A percentile compares a stretch with the other conserved stretches of the same genome.
phyloP scores from a whole-genome alignment of 2,888 invertebrate genomes.

The Lasioglossum calceatum region DNA sequence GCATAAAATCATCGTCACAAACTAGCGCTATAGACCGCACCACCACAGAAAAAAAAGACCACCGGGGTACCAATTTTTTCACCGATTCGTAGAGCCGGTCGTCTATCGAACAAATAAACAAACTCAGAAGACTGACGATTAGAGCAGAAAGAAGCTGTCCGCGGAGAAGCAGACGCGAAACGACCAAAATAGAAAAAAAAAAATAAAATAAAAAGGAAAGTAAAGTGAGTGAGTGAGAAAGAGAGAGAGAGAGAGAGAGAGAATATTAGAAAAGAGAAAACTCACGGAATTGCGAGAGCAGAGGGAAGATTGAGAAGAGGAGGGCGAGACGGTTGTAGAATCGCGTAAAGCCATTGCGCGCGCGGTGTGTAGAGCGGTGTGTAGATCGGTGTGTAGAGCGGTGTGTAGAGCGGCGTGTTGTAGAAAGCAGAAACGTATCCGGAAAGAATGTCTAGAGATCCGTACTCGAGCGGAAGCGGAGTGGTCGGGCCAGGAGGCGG shows the following conservation, averaged over 20 bases:
- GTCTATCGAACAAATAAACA: background rate
- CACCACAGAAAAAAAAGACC: background rate
- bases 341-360: background rate
- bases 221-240: no score
- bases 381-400: no score
- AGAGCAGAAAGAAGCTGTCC: background rate
- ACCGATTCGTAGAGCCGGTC: conserved; percentile 1
- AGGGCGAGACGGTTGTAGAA: background rate
- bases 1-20: background rate
- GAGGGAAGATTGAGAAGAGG: background rate
- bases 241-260: background rate
- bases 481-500: conserved; percentile 89
- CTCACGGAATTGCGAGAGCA: conserved; percentile 1
- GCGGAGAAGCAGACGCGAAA: background rate
- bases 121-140: conserved; percentile 6
- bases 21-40: background rate
- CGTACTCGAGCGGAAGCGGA: conserved; percentile 86
- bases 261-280: background rate
- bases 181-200: background rate
- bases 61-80: conserved; percentile 17
- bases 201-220: background rate
- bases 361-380: background rate
- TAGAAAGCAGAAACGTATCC: background rate
- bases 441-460: conserved; percentile 86
- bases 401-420: no score